Evolutionary conservation across 2,113 vertebrate genomes (phyloP), one percentile per base, ranked within the genome.

Genomic region (Salminus brasiliensis): DNA sequence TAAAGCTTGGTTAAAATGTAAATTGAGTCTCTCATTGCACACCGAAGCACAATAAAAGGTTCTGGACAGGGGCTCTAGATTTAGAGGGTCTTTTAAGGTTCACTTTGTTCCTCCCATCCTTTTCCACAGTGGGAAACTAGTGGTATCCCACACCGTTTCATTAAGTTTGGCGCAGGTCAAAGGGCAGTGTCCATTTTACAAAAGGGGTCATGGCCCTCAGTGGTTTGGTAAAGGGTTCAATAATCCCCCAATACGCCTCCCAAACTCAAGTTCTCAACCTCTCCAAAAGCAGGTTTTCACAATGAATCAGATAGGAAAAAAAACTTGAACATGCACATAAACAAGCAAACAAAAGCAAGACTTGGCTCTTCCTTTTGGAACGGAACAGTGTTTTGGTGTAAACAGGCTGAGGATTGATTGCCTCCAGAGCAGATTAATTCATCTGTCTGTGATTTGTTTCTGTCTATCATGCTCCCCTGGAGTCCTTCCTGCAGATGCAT

Each of bases 271-370:
- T 39, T 66, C 18, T 10, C 32, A 32, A 23, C 32, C 57, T 5
- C 49, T 32, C 1, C 47, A 18, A 32, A 63, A 41, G 74, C 49
- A 74, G 11, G 85, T 87, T 90, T 90, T 83, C 66, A 76, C 78
- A 86, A 84, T 84, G 84, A 88, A 63, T 59, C 43, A 63, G 47
- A 25, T n/a, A n/a, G n/a, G n/a, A 29, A 32, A 43, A 13, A 79
- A 30, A 0, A 49, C 18, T n/a, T n/a, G 34, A 70, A 62, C 34
- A 60, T 68, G 21, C 45, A 34, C 29, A 79, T 74, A 90, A 89
- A 91, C 88, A 89, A 90, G 87, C 86, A 82, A 76, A 69, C 71
- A 89, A 83, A 80, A 87, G 87, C 84, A 84, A 85, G 88, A 88
- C 76, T 88, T 79, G 85, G n/a, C n/a, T 85, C 87, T 82, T 78